Evolutionary conservation across 2,113 vertebrate species (phyloP).

Genomic region (Chlamydotis undulata): DNA sequence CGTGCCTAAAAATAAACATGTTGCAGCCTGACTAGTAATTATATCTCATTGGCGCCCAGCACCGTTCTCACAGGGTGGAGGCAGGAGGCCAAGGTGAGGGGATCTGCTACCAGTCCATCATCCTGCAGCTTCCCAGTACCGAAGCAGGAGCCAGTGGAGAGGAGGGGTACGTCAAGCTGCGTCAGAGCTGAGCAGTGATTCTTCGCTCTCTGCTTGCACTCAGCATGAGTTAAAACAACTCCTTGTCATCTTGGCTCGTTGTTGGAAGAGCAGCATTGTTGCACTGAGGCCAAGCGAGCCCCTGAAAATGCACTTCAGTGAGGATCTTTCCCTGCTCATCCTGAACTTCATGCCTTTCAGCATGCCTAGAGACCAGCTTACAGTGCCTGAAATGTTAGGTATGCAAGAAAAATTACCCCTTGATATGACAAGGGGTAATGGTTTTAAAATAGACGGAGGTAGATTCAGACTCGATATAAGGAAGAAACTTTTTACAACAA

Average conservation of each 20-base stretch:
- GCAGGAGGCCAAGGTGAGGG: neutral
- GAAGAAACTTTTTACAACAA: no score
- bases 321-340: neutral
- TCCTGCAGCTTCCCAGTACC: neutral
- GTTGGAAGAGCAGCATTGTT: neutral
- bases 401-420: neutral
- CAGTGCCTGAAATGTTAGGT: neutral
- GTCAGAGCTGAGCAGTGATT: neutral
- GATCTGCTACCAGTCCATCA: neutral
- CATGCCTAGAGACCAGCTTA: neutral
- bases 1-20: slow-evolving; percentile 41
- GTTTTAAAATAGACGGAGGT: no score
- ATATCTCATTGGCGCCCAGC: neutral
- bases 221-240: neutral
- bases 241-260: rapidly evolving
- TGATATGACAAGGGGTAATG: no score
- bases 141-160: neutral
- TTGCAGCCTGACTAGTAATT: slow-evolving; percentile 32
- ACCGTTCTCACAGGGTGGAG: neutral
- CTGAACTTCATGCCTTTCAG: neutral
- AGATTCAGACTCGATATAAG: no score
- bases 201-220: neutral
- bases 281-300: rapidly evolving
- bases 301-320: neutral
- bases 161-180: neutral